Percentiles rank a stretch among this genome's conserved stretches.
These are phyloP conservation scores for Ceyx erithaca DNA, from an alignment of 2,797 vertebrate genomes.

Conservation along the genomic window DNA sequence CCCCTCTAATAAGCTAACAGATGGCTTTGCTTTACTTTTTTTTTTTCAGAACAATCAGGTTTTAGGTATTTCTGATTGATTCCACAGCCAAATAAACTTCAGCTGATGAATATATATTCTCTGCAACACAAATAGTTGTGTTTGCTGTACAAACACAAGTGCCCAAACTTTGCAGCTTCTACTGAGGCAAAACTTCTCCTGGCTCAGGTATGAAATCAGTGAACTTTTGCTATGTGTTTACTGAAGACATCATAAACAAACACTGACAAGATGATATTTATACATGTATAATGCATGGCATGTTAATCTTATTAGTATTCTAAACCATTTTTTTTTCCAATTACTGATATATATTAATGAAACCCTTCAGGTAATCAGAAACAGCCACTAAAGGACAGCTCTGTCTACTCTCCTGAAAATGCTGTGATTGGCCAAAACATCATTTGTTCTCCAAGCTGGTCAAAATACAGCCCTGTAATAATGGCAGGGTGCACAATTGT, in stretches of 20 bases:
- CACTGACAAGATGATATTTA: constrained; percentile 18
- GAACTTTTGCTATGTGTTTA: not conserved
- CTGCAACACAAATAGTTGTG: not conserved
- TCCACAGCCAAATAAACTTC: not conserved
- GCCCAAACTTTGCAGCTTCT: not conserved
- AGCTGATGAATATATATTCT: constrained; percentile 5
- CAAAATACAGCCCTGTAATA: constrained; percentile 41
- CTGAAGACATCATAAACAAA: constrained; percentile 23
- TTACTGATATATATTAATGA: constrained; percentile 27
- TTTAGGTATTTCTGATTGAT: constrained; percentile 12
- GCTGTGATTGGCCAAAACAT: constrained; percentile 28
- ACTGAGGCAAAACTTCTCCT: not conserved
- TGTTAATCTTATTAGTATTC: constrained; percentile 22
- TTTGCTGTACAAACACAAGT: constrained; percentile 3
- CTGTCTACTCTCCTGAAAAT: constrained; percentile 14
- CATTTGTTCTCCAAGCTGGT: constrained; percentile 46
- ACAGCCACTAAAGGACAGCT: constrained; percentile 1
- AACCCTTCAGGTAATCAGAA: constrained; percentile 52
- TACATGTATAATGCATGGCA: not conserved
- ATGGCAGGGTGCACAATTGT: constrained; percentile 45
- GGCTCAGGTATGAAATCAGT: not conserved
- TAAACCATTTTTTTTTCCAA: constrained; percentile 4
- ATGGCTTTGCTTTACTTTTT: constrained; percentile 11
- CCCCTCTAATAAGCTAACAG: not conserved
- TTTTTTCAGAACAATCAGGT: not conserved